Base-by-base conservation (phyloP, 2,113 vertebrate species). In the Arvicanthis niloticus region DNA sequence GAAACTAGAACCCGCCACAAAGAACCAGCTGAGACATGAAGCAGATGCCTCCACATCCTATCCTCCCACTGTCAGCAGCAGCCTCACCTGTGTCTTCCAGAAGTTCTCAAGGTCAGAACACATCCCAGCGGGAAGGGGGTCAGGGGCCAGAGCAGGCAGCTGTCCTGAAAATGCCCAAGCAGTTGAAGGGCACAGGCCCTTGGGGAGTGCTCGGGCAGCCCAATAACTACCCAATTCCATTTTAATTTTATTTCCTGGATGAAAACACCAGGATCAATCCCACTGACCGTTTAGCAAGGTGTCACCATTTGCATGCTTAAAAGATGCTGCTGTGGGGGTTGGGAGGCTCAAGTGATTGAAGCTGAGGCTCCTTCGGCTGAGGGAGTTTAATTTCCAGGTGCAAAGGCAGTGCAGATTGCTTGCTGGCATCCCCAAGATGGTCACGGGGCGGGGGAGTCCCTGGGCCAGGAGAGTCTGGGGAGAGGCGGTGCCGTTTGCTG, bases 251-350 rank as follows among this genome's bases (percentile, higher is more conserved):
- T 85, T 73, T 96, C 93, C 86, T 78, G 85, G 96, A 88, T 93
- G 96, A 90, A 82, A 89, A 42, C 31, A 8, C 84, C 96, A 89
- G 94, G 77, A 97, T 97, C 97, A 97, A 96, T 98, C 96, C 65
- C 21, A 80, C 94, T 48, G 87, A 77, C 96, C 75, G 3, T 22
- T 76, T n/a, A 67, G 92, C 88, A 81, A 94, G 95, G 91, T 93
- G 96, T 76, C 95, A 15, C 78, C 13, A 96, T 97, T 93, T 98
- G 97, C 97, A 97, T 97, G 87, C 96, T 97, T 91, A 70, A 62
- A 56, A 77, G 89, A 56, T 48, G 42, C 24, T 0, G 29, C 7
- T 26, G 67, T 0, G 75, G 87, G 73, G 73, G 53, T 56, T 6
- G 51, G 84, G 62, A 12, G 40, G 87, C 78, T 80, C 24, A 4